phyloP scores from a whole-genome alignment of 2,888 invertebrate species.

The Mechanitis mazaeus region DNA sequence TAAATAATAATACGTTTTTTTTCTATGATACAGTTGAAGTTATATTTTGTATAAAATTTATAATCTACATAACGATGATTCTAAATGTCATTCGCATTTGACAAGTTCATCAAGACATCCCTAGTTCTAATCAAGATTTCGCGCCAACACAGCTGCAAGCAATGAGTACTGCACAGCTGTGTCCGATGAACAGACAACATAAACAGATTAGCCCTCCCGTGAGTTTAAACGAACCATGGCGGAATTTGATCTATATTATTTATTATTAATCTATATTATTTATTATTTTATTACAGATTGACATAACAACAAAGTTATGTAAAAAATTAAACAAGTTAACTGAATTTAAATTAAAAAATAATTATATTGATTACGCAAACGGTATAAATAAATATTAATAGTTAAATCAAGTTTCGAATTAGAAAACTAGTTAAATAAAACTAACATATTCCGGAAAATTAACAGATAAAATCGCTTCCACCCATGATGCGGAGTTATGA shows the following conservation, averaged over 20 bases:
- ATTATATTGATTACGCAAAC: too few relatives aligned
- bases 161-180: conserved; percentile 19
- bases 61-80: background rate
- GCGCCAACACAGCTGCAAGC: conserved; percentile 20
- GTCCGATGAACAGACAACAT: conserved; percentile 21
- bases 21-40: background rate
- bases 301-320: too few relatives aligned
- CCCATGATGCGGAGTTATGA: background rate
- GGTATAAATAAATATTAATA: too few relatives aligned
- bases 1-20: background rate
- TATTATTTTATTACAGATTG: background rate
- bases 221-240: conserved; percentile 1
- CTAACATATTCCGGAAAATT: too few relatives aligned
- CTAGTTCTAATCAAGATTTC: conserved; percentile 7
- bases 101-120: conserved; percentile 5
- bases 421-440: too few relatives aligned
- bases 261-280: background rate
- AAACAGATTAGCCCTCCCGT: conserved; percentile 17
- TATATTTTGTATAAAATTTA: background rate
- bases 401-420: too few relatives aligned
- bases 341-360: too few relatives aligned
- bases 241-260: background rate
- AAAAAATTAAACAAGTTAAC: too few relatives aligned
- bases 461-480: too few relatives aligned
- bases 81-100: background rate